Evolutionary conservation across 2,888 invertebrate species (phyloP), one percentile per base, ranked within the genome.

Genomic region (Muschampia plurimacula): DNA sequence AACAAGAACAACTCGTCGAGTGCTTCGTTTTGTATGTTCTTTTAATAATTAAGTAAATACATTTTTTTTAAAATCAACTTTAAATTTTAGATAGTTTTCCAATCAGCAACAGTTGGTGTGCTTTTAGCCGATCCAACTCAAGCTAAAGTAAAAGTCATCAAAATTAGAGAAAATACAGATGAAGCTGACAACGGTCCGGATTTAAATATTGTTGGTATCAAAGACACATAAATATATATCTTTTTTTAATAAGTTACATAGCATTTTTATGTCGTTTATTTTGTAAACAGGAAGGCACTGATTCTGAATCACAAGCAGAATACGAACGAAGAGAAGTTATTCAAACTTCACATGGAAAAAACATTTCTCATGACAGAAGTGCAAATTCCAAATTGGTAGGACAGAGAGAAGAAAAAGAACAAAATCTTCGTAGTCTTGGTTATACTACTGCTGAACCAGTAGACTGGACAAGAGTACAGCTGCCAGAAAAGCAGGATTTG

Each of bases 401-500:
- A 28, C 74, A 75, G 7, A 83, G 79, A 73, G 88, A 89, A 68
- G 88, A 87, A 28, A 88, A 85, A 13, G 95, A 95, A 72, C 88
- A 95, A 79, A 93, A 95, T 78, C 86, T 96, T 67, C 83, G 83
- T 49, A 95, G 95, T 74, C 89, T 96, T 0, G 96, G 96, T 3
- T 96, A 96, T 79, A 92, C 91, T 6, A 80, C 87, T 12, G 90
- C 93, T 2, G 95, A 95, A 67, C 93, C 95, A 0, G 95, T 96
- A 70, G 95, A 96, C 81, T 97, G 96, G 96, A 90, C 93, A 76
- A 92, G 95, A 75, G 92, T 96, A 13, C 92, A 94, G 69, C 84
- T 96, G 57, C 96, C 96, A 0, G 95, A 96, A 79, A 97, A 96
- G 86, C 95, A 95, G 77, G 96, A 96, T 83, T 85, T 96, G 49